Evolutionary conservation across 2,888 invertebrate genomes (phyloP).

Genomic region (Scaptomyza polygonia): DNA sequence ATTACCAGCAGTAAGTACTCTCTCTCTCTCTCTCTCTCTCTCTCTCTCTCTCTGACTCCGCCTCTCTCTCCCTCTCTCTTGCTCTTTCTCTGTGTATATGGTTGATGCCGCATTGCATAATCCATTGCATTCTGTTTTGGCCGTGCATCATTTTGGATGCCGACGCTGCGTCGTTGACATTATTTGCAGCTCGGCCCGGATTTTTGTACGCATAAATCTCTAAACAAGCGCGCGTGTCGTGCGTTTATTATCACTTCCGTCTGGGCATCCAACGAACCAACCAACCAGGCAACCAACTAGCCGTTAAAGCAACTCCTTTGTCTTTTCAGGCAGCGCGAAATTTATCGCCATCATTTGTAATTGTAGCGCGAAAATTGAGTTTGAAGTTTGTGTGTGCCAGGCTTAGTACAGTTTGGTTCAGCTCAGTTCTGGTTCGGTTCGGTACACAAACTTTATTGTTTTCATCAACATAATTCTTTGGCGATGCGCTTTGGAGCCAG

Average conservation of each 20-base stretch:
- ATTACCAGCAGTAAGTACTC: constrained; percentile 40
- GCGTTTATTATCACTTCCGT: constrained; percentile 78
- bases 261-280: constrained; percentile 34
- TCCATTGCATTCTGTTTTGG: constrained; percentile 49
- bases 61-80: background rate
- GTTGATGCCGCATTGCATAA: constrained; percentile 73
- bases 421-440: constrained; percentile 13
- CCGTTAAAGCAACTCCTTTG: constrained; percentile 61
- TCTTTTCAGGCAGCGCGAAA: constrained; percentile 64
- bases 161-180: constrained; percentile 58
- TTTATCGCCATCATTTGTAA: constrained; percentile 82
- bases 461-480: constrained; percentile 77
- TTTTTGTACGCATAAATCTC: constrained; percentile 75
- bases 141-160: constrained; percentile 74
- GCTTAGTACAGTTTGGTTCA: constrained; percentile 6
- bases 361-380: constrained; percentile 79
- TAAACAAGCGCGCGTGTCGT: constrained; percentile 78
- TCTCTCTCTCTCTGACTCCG: background rate
- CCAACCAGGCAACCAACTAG: constrained; percentile 34
- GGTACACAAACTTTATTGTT: constrained; percentile 66
- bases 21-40: background rate
- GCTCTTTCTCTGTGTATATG: constrained; percentile 11
- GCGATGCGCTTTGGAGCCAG: constrained; percentile 65
- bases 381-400: constrained; percentile 65
- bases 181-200: constrained; percentile 68